These are phyloP conservation scores for Macrophya alboannulata DNA, from an alignment of 2,888 invertebrate genomes.

Conservation along the genomic window DNA sequence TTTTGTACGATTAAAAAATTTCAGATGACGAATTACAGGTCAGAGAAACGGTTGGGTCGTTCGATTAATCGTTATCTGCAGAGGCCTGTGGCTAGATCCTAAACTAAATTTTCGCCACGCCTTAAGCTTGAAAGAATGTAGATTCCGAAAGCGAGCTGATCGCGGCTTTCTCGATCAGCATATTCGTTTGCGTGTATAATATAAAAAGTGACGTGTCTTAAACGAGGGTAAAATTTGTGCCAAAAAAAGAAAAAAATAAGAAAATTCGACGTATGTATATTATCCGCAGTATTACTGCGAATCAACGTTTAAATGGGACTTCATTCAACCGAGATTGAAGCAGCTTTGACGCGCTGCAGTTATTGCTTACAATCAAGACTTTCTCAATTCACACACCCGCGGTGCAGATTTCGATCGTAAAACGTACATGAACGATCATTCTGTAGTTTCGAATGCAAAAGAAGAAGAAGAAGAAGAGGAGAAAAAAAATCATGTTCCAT, in stretches of 20 bases:
- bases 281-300: too few relatives aligned
- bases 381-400: slow-evolving; percentile 24
- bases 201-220: background rate
- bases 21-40: too few relatives aligned
- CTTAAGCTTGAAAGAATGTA: background rate
- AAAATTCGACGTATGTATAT: background rate
- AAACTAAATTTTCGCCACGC: background rate
- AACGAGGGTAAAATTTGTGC: background rate
- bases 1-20: too few relatives aligned
- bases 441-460: background rate
- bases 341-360: background rate
- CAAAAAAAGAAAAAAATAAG: background rate
- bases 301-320: background rate
- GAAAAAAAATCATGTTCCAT: background rate
- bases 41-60: too few relatives aligned
- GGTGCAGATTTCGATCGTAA: slow-evolving; percentile 19
- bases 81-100: too few relatives aligned
- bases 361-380: slow-evolving; percentile 10
- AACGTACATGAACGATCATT: slow-evolving; percentile 2
- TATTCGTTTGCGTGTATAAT: background rate
- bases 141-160: background rate
- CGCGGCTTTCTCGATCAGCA: background rate
- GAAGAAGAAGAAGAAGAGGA: background rate
- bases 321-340: background rate
- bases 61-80: too few relatives aligned